Conservation (phyloP, 2,888 invertebrate species). For the Orthonychiurus folsomi region DNA sequence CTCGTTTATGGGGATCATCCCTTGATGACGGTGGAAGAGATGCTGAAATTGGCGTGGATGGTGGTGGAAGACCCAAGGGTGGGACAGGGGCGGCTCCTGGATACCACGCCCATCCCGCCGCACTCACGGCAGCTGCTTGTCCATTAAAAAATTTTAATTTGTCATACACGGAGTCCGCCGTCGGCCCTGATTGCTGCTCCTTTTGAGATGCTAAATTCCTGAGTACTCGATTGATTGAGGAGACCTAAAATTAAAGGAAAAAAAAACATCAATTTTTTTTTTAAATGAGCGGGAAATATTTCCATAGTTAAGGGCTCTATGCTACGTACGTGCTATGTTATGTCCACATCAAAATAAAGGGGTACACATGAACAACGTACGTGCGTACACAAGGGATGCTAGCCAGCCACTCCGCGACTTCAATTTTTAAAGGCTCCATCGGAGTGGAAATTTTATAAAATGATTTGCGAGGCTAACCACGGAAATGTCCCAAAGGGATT, state of each 20-base stretch:
- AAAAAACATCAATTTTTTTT: not conserved
- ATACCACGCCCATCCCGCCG: conserved; percentile 74
- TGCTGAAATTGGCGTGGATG: conserved; percentile 45
- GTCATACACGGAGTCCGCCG: conserved; percentile 82
- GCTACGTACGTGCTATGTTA: too few species aligned
- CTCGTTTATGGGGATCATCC: conserved; percentile 68
- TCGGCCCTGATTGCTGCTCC: conserved; percentile 78
- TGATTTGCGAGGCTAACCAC: too few species aligned
- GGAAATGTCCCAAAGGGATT: not conserved
- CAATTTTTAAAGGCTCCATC: too few species aligned
- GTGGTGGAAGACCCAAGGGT: conserved; percentile 56
- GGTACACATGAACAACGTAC: too few species aligned
- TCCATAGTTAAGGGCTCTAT: too few species aligned
- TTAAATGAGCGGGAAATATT: too few species aligned
- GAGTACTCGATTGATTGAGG: conserved; percentile 94
- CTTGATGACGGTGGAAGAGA: conserved; percentile 49
- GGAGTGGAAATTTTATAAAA: too few species aligned
- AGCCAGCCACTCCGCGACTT: too few species aligned
- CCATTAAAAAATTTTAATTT: conserved; percentile 92
- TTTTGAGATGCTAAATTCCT: conserved; percentile 93
- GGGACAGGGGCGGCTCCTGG: conserved; percentile 66
- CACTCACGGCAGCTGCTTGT: conserved; percentile 52
- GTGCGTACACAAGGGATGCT: too few species aligned
- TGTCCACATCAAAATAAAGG: too few species aligned
- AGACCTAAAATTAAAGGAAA: conserved; percentile 60